phyloP scores from a whole-genome alignment of 2,113 vertebrate genomes.

The Prolemur simus region DNA sequence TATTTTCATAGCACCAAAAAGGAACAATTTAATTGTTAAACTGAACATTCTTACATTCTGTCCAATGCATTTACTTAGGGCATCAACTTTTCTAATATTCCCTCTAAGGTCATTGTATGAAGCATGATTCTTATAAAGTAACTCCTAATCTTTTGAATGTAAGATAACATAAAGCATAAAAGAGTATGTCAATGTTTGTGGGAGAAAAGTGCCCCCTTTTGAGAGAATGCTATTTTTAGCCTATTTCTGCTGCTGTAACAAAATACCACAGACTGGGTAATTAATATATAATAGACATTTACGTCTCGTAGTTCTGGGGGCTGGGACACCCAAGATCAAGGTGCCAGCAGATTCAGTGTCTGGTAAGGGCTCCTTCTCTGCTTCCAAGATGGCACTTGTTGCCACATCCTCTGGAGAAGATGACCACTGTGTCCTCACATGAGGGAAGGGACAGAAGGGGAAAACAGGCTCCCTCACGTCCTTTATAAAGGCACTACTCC shows the following conservation, averaged over 20 bases:
- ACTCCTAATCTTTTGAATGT: not conserved
- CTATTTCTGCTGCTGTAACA: not conserved
- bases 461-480: accelerated
- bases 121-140: not conserved
- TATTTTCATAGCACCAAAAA: not conserved
- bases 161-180: not conserved
- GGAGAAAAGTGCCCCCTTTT: not conserved
- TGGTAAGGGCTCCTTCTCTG: not conserved
- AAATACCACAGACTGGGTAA: not conserved
- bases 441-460: not conserved
- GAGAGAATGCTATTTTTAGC: not conserved
- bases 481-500: not conserved
- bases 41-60: not conserved
- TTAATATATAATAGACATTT: not conserved
- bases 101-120: not conserved
- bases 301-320: not conserved
- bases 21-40: conserved; percentile 7
- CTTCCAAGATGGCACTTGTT: not conserved
- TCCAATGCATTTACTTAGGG: not conserved
- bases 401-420: no score
- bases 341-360: not conserved
- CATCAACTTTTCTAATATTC: conserved; percentile 40
- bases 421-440: not conserved
- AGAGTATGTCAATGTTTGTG: not conserved
- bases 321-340: not conserved